phyloP scores from a whole-genome alignment of 2,888 invertebrate genomes.

The Lacanobia oleracea region DNA sequence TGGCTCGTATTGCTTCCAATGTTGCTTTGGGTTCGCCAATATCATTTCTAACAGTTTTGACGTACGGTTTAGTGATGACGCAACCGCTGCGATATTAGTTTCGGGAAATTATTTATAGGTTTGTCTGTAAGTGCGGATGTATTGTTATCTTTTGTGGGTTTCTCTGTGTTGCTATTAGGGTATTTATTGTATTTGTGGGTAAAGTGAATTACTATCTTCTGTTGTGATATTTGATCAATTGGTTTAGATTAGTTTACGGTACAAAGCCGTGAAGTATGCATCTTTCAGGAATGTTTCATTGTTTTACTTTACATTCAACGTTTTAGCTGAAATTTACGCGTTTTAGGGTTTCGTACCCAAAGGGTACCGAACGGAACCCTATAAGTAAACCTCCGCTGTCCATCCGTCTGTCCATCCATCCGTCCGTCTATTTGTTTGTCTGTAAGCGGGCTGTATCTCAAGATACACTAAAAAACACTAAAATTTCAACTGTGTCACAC shows the following conservation, averaged over 20 bases:
- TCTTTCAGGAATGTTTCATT: not conserved
- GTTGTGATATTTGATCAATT: constrained; percentile 4
- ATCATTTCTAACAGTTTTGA: constrained; percentile 77
- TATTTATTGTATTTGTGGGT: constrained; percentile 31
- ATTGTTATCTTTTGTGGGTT: constrained; percentile 63
- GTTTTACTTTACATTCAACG: not conserved
- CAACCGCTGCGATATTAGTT: constrained; percentile 76
- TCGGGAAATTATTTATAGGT: constrained; percentile 74
- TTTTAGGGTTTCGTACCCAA: too few relatives aligned
- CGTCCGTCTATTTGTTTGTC: too few relatives aligned
- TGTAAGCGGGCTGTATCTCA: too few relatives aligned
- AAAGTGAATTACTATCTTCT: constrained; percentile 27
- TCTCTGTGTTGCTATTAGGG: constrained; percentile 28
- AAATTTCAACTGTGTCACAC: too few relatives aligned
- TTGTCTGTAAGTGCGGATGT: constrained; percentile 57
- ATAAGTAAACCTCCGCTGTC: too few relatives aligned
- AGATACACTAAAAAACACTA: too few relatives aligned
- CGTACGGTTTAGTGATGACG: constrained; percentile 75
- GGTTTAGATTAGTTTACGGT: not conserved
- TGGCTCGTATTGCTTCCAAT: constrained; percentile 72
- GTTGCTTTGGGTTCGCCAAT: constrained; percentile 76
- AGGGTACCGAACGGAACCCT: too few relatives aligned
- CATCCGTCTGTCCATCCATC: too few relatives aligned
- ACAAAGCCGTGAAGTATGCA: not conserved
- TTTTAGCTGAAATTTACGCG: not conserved